Conservation (phyloP, 1,140 invertebrate genomes). For the Bemisia tabaci region DNA sequence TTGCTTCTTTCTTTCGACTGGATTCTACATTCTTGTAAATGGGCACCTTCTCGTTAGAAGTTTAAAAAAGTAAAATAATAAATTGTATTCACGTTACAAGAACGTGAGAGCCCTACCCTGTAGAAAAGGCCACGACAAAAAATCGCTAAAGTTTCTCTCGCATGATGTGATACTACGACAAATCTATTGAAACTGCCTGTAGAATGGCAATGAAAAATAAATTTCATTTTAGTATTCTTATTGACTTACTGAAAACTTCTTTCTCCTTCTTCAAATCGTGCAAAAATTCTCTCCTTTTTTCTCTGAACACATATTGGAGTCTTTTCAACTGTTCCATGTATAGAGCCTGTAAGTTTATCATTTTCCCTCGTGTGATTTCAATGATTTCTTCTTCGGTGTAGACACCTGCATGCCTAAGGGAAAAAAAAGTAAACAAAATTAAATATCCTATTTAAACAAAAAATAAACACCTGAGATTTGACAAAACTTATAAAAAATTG, state of each 20-base stretch:
- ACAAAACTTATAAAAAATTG: too few species aligned
- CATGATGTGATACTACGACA: too few species aligned
- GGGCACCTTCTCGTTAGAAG: too few species aligned
- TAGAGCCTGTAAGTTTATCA: slow-evolving; percentile 61
- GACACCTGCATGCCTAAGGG: slow-evolving; percentile 65
- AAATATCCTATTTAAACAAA: too few species aligned
- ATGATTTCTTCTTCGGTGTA: slow-evolving; percentile 78
- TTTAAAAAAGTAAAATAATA: too few species aligned
- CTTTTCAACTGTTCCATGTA: slow-evolving; percentile 72
- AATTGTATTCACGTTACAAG: too few species aligned
- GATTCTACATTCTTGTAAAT: too few species aligned
- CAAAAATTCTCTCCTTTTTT: slow-evolving; percentile 59
- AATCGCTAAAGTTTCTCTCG: too few species aligned
- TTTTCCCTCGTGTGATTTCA: slow-evolving; percentile 55
- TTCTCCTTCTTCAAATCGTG: slow-evolving; percentile 57
- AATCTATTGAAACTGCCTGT: too few species aligned
- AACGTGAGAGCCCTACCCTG: too few species aligned
- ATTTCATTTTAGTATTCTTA: slow-evolving; percentile 2
- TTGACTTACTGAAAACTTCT: slow-evolving; percentile 57
- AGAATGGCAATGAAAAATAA: not conserved
- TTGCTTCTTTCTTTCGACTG: too few species aligned
- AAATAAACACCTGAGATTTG: too few species aligned
- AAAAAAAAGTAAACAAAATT: slow-evolving; percentile 10
- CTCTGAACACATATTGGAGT: slow-evolving; percentile 52
- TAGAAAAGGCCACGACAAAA: not conserved